Evolutionary conservation across 2,113 vertebrate species (phyloP), one percentile per base, ranked within the genome.

Genomic region (Speoplatyrhinus poulsoni): DNA sequence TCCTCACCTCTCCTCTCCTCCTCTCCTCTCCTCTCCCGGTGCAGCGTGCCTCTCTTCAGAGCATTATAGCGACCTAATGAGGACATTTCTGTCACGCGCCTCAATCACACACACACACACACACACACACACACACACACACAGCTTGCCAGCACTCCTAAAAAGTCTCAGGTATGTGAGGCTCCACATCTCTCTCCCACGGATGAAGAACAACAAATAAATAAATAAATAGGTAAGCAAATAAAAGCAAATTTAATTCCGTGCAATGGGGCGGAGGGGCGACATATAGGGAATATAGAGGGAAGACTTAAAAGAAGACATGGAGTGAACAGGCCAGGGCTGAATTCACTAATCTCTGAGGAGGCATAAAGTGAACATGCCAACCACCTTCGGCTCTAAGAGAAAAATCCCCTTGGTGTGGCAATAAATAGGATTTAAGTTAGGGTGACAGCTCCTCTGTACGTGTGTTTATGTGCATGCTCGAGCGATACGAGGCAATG

Each of bases 61-160:
- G 70, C 84, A 83, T 91, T 89, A 89, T 79, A 84, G 83, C 87
- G 85, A 88, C 88, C 91, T 92, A 93, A 93, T 93, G 90, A 93
- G 93, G 90, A 91, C 90, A 90, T 92, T 91, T 90, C 92, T 92
- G 92, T 93, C 92, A 92, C 83, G 80, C 83, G 88, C 85, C 90
- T 92, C 92, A 92, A 92, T 93, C 93, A 88, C 85, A 85, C 60
- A 12, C 88, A 57, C 85, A 80, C 26, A 26, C 26, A 26, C 26
- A 26, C 26, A 26, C 26, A 26, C 26, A 26, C 19, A 19, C 19
- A 19, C 19, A 19, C 19, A 19, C 19, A 85, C 60, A 12, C 88
- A 57, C 85, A 80, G 86, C 75, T 26, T 88, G 82, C 88, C 78
- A 88, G 77, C 83, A 79, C 70, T 69, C 26, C 36, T 41, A 79